Evolutionary conservation across 2,888 invertebrate species (phyloP).

Genomic region (Stenoptilia bipunctidactyla): DNA sequence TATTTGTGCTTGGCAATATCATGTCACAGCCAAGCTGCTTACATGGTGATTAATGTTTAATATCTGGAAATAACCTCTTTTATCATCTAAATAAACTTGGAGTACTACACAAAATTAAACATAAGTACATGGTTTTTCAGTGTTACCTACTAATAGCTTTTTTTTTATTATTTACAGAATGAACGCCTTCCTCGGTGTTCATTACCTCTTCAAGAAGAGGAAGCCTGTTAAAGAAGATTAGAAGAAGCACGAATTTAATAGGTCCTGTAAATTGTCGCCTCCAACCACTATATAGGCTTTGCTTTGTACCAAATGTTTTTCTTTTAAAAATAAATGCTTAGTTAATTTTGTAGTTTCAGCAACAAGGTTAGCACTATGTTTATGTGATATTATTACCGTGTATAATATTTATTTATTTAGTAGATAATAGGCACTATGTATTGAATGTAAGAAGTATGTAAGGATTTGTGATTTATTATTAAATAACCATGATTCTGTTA

Average conservation of each 20-base stretch:
- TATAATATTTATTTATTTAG: constrained; percentile 36
- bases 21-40: too few relatives aligned
- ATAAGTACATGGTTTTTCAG: too few relatives aligned
- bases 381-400: constrained; percentile 31
- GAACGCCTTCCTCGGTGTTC: constrained; percentile 48
- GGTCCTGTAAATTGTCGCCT: neutral
- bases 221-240: constrained; percentile 34
- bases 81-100: too few relatives aligned
- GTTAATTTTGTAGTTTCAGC: too few relatives aligned
- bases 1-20: too few relatives aligned
- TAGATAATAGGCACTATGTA: constrained; percentile 34
- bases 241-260: constrained; percentile 5
- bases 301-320: too few relatives aligned
- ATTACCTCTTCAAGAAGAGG: constrained; percentile 46
- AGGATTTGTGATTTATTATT: neutral
- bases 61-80: too few relatives aligned
- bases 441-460: neutral
- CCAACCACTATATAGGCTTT: neutral
- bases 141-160: too few relatives aligned
- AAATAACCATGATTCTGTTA: constrained; percentile 3
- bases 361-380: constrained; percentile 18
- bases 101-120: too few relatives aligned
- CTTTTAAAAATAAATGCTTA: too few relatives aligned
- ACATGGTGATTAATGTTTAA: too few relatives aligned
- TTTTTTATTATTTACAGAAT: constrained; percentile 41